phyloP scores from a whole-genome alignment of 2,797 vertebrate genomes.

The Mormyrus hasselquistii region DNA sequence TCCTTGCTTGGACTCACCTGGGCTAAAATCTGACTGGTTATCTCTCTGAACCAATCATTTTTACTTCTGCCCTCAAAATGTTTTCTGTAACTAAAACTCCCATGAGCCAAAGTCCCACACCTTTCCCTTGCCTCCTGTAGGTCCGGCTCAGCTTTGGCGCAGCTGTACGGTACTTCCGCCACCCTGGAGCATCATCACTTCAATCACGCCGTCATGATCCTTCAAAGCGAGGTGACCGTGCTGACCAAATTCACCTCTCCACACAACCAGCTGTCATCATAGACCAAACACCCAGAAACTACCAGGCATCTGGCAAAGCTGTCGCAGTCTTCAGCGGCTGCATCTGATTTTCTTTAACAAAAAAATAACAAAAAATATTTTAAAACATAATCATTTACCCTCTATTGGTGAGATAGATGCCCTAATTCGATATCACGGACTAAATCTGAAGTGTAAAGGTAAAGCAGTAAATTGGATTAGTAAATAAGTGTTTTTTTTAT shows the following conservation, averaged over 20 bases:
- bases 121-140: constrained; percentile 37
- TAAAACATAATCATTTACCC: not conserved
- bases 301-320: not conserved
- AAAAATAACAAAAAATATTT: not conserved
- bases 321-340: not conserved
- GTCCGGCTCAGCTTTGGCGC: constrained; percentile 66
- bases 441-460: not conserved
- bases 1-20: not conserved
- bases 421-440: not conserved
- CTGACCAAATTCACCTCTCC: not conserved
- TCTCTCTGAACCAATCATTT: not conserved
- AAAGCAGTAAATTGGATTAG: not conserved
- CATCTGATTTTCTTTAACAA: not conserved
- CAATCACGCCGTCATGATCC: constrained; percentile 74
- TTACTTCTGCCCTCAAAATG: not conserved
- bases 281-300: not conserved
- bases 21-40: not conserved
- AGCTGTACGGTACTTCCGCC: constrained; percentile 70
- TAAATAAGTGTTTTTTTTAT: not conserved
- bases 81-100: not conserved
- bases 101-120: not conserved
- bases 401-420: not conserved
- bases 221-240: constrained; percentile 67
- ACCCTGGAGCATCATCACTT: constrained; percentile 75
- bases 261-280: not conserved